Evolutionary conservation across 2,113 vertebrate genomes (phyloP), one percentile per base, ranked within the genome.

Genomic region (Eolophus roseicapilla): DNA sequence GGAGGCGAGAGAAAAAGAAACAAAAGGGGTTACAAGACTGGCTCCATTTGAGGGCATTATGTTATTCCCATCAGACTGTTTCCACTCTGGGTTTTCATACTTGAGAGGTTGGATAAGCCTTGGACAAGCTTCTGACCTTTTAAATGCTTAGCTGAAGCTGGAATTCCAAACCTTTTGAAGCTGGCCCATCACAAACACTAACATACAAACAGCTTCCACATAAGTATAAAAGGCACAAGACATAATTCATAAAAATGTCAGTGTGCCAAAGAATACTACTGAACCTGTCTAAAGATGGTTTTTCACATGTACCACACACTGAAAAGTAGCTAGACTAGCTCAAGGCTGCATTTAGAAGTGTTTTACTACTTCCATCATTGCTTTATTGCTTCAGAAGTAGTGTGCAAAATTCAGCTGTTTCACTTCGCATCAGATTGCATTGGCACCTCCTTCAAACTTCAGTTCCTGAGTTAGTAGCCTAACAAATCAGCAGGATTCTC

Each of bases 31-130:
- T 93, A 86, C 69, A 88, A 91, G 80, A 50, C 31, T 82, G 63
- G 37, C 63, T 91, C 20, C 23, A 31, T 87, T 89, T 87, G 65
- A 92, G 53, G 33, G 62, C 67, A 92, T 59, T 89, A 65, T 95
- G 91, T 85, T 96, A 94, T 95, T 94, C 70, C 88, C 77, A 95
- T 96, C 53, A 96, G 84, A 64, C 44, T 41, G 57, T 84, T 95
- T 96, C 82, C 46, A 63, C 63, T 73, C 55, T n/a, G 63, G 28
- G 13, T 78, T 95, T 96, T 96, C 95, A 94, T 94, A 91, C 49
- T 92, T 96, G 59, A 87, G 77, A 92, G 67, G 35, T 16, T 96
- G 95, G 74, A 84, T 95, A 90, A 92, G 52, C 10, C 53, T 95
- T 96, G 95, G 88, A 96, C 74, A 91, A 95, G 41, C 18, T 50